A percentile compares a stretch with the other conserved stretches of the same genome.
These are phyloP conservation scores for Drosophila lowei DNA, from an alignment of 1,140 invertebrate species.

Conservation along the genomic window DNA sequence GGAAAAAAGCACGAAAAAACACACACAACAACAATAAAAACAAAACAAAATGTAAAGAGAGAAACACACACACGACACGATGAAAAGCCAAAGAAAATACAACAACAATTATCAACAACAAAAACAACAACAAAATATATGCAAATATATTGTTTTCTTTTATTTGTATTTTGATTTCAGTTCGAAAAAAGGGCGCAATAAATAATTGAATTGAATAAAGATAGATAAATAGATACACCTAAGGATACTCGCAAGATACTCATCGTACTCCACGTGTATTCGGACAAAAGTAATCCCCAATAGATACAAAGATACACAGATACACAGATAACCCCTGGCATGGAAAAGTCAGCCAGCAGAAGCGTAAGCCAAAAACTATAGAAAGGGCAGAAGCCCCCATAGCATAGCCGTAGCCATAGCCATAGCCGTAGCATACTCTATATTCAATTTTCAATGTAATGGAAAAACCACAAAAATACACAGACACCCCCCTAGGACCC, in stretches of 20 bases:
- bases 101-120: slow-evolving; percentile 55
- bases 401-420: slow-evolving; percentile 15
- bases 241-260: not conserved
- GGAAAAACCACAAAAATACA: slow-evolving; percentile 20
- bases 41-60: slow-evolving; percentile 51
- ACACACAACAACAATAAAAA: slow-evolving; percentile 28
- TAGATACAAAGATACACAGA: slow-evolving; percentile 5
- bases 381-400: slow-evolving; percentile 47
- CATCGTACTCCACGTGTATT: too few relatives aligned
- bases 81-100: slow-evolving; percentile 73
- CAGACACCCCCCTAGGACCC: too few relatives aligned
- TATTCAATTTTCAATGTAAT: slow-evolving; percentile 42
- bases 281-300: slow-evolving; percentile 31
- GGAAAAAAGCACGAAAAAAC: slow-evolving; percentile 49
- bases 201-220: slow-evolving; percentile 27
- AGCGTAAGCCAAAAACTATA: slow-evolving; percentile 64
- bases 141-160: slow-evolving; percentile 22
- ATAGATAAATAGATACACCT: slow-evolving; percentile 27
- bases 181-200: slow-evolving; percentile 26
- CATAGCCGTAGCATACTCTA: too few relatives aligned
- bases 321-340: slow-evolving; percentile 67
- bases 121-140: slow-evolving; percentile 4
- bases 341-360: slow-evolving; percentile 55
- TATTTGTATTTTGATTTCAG: slow-evolving; percentile 29
- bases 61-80: too few relatives aligned